Conservation (phyloP, 2,888 invertebrate genomes). For the Volucella bombylans region DNA sequence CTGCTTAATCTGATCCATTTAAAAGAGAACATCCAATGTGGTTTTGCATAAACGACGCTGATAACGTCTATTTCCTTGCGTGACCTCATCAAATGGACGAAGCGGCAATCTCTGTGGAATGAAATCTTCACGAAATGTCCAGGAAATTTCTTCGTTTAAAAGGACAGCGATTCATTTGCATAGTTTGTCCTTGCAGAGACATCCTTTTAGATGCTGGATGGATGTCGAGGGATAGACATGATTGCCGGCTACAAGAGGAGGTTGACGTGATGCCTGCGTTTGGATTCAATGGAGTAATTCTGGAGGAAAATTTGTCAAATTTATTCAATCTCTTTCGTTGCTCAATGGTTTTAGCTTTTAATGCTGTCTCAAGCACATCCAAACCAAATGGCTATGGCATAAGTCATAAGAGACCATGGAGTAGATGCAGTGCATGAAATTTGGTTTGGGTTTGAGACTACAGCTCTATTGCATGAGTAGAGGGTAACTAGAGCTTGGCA, state of each 20-base stretch:
- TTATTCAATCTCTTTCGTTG: not conserved
- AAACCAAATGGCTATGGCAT: no score
- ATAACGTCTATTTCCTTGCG: conserved; percentile 5
- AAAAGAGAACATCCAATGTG: not conserved
- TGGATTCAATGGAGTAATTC: conserved; percentile 6
- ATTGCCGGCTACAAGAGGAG: not conserved
- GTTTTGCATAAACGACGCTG: conserved; percentile 6
- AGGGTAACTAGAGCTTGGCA: no score
- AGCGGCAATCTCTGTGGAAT: not conserved
- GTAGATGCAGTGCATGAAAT: no score
- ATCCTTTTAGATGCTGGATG: not conserved
- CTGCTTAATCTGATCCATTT: no score
- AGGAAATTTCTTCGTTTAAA: not conserved
- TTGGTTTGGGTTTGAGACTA: no score
- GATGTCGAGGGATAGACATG: conserved; percentile 1
- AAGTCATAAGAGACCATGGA: no score
- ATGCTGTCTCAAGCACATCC: no score
- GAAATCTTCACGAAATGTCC: not conserved
- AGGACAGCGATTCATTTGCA: conserved; percentile 8
- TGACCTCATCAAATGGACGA: conserved; percentile 14
- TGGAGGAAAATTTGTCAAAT: not conserved
- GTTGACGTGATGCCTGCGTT: conserved; percentile 29
- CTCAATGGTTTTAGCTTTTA: no score
- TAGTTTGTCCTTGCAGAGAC: not conserved
- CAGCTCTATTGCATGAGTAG: no score